These are phyloP conservation scores for Osmerus mordax DNA, from an alignment of 2,113 vertebrate genomes.

Conservation along the genomic window DNA sequence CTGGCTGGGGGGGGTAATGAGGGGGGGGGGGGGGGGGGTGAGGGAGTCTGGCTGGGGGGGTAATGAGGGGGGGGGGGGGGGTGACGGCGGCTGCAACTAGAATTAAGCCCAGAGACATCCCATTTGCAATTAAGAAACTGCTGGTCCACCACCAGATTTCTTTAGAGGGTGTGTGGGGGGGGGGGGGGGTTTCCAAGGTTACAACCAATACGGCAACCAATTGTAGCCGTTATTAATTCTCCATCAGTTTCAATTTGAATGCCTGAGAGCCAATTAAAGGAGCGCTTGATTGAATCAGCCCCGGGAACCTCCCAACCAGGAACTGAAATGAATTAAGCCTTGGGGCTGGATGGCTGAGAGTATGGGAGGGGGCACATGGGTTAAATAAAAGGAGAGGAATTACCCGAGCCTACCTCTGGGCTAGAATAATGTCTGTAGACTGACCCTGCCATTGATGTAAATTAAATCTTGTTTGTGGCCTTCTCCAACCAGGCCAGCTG, in stretches of 20 bases:
- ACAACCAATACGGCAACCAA: conserved; percentile 54
- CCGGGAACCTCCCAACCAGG: conserved; percentile 59
- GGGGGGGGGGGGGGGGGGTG: background rate
- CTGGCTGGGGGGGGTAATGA: conserved; percentile 15
- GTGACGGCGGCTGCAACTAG: background rate
- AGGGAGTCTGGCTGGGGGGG: too few relatives aligned
- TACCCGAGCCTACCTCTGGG: conserved; percentile 44
- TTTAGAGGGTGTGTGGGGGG: background rate
- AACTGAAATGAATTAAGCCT: conserved; percentile 64
- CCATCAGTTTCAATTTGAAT: conserved; percentile 71
- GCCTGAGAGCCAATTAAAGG: conserved; percentile 72
- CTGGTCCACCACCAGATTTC: conserved; percentile 26
- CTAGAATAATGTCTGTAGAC: conserved; percentile 39
- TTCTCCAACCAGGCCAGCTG: conserved; percentile 46
- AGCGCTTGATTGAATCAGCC: conserved; percentile 67
- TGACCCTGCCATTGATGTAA: conserved; percentile 51
- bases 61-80: background rate
- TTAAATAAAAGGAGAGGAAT: conserved; percentile 67
- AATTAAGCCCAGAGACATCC: conserved; percentile 27
- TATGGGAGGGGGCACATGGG: conserved; percentile 38
- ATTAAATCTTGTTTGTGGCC: conserved; percentile 59
- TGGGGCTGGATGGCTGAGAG: conserved; percentile 32
- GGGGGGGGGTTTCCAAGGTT: conserved; percentile 50
- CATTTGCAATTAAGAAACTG: conserved; percentile 45
- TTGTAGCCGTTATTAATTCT: conserved; percentile 67